Evolutionary conservation across 1,140 invertebrate genomes (phyloP).

Genomic region (Holcopasites calliopsidis): DNA sequence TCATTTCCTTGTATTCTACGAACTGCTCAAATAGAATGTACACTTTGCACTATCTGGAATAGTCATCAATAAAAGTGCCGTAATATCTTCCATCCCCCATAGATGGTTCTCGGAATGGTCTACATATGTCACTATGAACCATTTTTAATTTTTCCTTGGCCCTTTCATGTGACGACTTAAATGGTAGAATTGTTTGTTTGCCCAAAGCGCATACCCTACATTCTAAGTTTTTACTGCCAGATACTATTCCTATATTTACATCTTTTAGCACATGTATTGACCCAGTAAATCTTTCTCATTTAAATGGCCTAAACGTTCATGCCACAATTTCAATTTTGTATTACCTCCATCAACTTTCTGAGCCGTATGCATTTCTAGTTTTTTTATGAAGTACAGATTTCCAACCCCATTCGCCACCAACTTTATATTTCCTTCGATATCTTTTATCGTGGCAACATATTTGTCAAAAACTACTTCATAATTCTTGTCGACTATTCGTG

Average conservation of each 20-base stretch:
- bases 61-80: slow-evolving; percentile 53
- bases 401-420: neutral
- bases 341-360: neutral
- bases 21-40: slow-evolving; percentile 4
- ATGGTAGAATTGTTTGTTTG: neutral
- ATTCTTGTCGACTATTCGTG: slow-evolving; percentile 23
- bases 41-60: slow-evolving; percentile 9
- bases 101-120: slow-evolving; percentile 1
- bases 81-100: slow-evolving; percentile 57
- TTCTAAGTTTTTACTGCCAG: neutral
- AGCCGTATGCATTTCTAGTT: neutral
- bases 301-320: slow-evolving; percentile 14
- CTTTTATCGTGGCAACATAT: neutral
- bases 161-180: neutral
- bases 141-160: neutral
- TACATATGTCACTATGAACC: neutral
- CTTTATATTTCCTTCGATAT: neutral
- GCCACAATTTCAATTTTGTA: neutral
- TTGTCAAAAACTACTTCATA: neutral
- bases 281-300: neutral
- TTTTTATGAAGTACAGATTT: slow-evolving; percentile 14
- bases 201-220: neutral
- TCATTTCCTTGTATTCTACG: neutral
- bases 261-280: neutral
- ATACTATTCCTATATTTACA: neutral